A percentile compares a stretch with the other conserved stretches of the same genome.
phyloP scores from a whole-genome alignment of 1,140 invertebrate species.

The Zaprionus nigranus region DNA sequence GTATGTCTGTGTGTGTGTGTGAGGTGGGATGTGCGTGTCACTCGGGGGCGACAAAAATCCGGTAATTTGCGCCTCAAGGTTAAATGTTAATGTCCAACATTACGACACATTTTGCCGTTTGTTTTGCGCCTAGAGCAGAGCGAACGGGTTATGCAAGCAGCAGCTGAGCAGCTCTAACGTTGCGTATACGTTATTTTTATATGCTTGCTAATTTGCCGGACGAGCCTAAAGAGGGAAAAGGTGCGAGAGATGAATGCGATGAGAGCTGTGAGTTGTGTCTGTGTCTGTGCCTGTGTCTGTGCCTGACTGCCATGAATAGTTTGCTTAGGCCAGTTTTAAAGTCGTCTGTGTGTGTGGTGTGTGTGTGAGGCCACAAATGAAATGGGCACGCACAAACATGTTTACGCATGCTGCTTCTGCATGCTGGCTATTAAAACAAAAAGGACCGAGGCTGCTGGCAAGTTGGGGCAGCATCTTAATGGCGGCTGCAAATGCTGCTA shows the following conservation, averaged over 20 bases:
- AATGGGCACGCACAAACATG: slow-evolving; percentile 35
- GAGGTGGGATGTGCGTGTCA: slow-evolving; percentile 22
- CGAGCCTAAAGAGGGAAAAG: slow-evolving; percentile 1
- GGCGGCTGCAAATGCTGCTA: slow-evolving; percentile 75
- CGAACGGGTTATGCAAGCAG: slow-evolving; percentile 59
- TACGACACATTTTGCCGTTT: slow-evolving; percentile 73
- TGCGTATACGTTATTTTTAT: slow-evolving; percentile 71
- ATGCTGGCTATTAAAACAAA: slow-evolving; percentile 48
- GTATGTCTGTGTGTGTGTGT: slow-evolving; percentile 14
- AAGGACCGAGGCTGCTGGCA: slow-evolving; percentile 25
- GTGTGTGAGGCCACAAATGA: slow-evolving; percentile 52
- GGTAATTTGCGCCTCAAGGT: slow-evolving; percentile 79
- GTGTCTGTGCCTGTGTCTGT: no score
- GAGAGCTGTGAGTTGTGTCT: slow-evolving; percentile 4
- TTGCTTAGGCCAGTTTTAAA: slow-evolving; percentile 56
- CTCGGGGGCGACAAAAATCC: slow-evolving; percentile 75
- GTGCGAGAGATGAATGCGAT: slow-evolving; percentile 7
- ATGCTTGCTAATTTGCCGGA: slow-evolving; percentile 58
- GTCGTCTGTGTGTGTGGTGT: slow-evolving; percentile 44
- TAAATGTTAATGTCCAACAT: slow-evolving; percentile 80
- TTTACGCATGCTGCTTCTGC: slow-evolving; percentile 29
- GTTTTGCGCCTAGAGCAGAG: slow-evolving; percentile 29
- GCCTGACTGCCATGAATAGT: slow-evolving; percentile 33
- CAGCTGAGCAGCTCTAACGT: slow-evolving; percentile 30
- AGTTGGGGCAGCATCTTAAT: slow-evolving; percentile 59